phyloP scores from a whole-genome alignment of 2,888 invertebrate genomes.

The Tineola bisselliella region DNA sequence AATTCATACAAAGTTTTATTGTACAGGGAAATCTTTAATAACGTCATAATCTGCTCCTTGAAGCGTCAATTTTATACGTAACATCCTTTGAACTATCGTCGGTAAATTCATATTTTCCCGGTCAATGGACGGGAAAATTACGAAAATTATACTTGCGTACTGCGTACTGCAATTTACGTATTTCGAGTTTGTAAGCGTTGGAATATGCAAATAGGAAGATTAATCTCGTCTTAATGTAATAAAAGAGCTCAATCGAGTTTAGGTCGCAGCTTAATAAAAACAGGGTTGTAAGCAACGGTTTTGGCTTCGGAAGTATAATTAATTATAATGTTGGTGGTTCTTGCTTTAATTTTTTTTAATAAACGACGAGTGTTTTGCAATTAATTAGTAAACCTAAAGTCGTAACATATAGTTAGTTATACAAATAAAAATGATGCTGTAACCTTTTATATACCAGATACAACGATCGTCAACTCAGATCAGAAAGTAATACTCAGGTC shows the following conservation, averaged over 20 bases:
- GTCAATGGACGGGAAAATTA: constrained; percentile 44
- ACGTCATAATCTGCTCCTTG: background rate
- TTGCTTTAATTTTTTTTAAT: too few species aligned
- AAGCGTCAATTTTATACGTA: constrained; percentile 1
- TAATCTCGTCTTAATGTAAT: background rate
- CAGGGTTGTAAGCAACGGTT: background rate
- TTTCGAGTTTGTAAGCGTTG: background rate
- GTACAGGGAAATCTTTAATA: background rate
- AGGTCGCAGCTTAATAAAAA: background rate
- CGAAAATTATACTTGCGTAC: constrained; percentile 35
- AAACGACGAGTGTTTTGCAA: too few species aligned
- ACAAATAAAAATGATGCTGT: too few species aligned
- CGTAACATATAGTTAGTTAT: too few species aligned
- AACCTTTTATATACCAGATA: too few species aligned
- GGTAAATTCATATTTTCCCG: constrained; percentile 38
- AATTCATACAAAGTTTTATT: background rate
- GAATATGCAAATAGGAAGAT: constrained; percentile 5
- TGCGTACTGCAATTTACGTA: constrained; percentile 10
- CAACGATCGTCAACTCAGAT: too few species aligned
- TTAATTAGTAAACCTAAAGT: too few species aligned
- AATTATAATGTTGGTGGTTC: too few species aligned
- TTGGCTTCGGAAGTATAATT: too few species aligned
- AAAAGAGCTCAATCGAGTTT: background rate
- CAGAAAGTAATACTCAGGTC: too few species aligned
- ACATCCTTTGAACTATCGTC: constrained; percentile 13